These are phyloP conservation scores for Stomorhina lunata DNA, from an alignment of 2,888 invertebrate species.

Conservation along the genomic window DNA sequence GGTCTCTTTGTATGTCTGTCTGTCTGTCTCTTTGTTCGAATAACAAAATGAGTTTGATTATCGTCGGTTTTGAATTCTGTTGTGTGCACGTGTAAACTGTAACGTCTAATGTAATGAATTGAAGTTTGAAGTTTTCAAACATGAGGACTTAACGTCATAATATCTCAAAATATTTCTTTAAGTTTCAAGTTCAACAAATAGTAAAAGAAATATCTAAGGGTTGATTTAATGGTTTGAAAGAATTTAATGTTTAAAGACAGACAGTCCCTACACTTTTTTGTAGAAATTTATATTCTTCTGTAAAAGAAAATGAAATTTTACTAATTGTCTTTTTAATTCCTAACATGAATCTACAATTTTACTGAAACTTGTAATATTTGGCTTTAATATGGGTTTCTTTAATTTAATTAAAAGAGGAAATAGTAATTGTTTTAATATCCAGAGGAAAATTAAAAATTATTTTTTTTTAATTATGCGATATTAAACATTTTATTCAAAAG, in stretches of 20 bases:
- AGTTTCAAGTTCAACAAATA: conserved; percentile 57
- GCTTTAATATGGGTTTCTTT: too few species aligned
- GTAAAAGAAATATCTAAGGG: conserved; percentile 23
- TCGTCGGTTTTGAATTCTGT: conserved; percentile 15
- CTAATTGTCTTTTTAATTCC: neutral
- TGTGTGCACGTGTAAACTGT: conserved; percentile 54
- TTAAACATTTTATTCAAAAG: too few species aligned
- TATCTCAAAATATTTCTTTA: conserved; percentile 5
- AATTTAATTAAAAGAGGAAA: too few species aligned
- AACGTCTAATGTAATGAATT: too few species aligned
- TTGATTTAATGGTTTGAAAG: conserved; percentile 46
- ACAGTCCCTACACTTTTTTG: neutral
- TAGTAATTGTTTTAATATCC: too few species aligned
- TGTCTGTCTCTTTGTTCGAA: too few species aligned
- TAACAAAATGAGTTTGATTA: too few species aligned
- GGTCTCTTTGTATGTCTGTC: conserved; percentile 23
- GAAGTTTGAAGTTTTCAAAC: conserved; percentile 48
- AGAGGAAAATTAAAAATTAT: too few species aligned
- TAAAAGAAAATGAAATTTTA: conserved; percentile 31
- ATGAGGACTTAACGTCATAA: conserved; percentile 19
- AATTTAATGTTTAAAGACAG: conserved; percentile 8
- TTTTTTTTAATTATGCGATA: too few species aligned
- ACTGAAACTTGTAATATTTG: too few species aligned
- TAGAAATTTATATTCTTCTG: neutral
- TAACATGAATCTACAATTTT: neutral